These are phyloP conservation scores for Lacanobia wlatinum DNA, from an alignment of 2,888 invertebrate species.

Conservation along the genomic window DNA sequence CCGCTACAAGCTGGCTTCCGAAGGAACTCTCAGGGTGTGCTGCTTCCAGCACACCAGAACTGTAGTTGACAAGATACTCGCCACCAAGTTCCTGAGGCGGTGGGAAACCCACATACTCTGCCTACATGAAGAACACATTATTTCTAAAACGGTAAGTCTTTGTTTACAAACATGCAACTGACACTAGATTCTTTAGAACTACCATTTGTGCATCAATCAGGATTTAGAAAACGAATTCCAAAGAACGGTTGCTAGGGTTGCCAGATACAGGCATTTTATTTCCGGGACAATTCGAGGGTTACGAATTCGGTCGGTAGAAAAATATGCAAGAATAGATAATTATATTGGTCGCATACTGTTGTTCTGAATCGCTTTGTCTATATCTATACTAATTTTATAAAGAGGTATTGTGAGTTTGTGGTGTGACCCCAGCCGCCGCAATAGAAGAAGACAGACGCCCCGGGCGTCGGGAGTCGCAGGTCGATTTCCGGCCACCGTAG, in stretches of 20 bases:
- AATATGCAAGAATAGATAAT: no score
- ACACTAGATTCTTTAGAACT: conserved; percentile 2
- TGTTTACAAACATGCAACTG: conserved; percentile 25
- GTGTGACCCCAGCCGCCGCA: no score
- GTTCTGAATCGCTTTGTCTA: no score
- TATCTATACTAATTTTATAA: no score
- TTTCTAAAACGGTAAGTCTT: conserved; percentile 93
- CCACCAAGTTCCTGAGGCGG: conserved; percentile 93
- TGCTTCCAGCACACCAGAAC: conserved; percentile 94
- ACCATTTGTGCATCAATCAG: conserved; percentile 12
- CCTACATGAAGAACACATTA: conserved; percentile 92
- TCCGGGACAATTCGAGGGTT: no score
- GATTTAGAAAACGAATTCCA: conserved; percentile 27
- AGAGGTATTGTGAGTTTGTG: no score
- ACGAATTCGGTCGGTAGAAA: no score
- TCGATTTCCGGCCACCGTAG: no score
- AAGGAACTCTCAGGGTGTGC: conserved; percentile 94
- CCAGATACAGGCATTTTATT: no score
- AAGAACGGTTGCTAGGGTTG: conserved; percentile 10
- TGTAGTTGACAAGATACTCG: conserved; percentile 94
- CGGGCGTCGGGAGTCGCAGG: no score
- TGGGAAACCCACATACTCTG: conserved; percentile 95
- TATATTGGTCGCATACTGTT: no score
- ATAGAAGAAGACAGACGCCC: no score
- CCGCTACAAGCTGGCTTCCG: conserved; percentile 93